Percentiles rank a stretch among this genome's conserved stretches.
Conservation (phyloP, 2,113 vertebrate species). For the Barnardius zonarius region DNA sequence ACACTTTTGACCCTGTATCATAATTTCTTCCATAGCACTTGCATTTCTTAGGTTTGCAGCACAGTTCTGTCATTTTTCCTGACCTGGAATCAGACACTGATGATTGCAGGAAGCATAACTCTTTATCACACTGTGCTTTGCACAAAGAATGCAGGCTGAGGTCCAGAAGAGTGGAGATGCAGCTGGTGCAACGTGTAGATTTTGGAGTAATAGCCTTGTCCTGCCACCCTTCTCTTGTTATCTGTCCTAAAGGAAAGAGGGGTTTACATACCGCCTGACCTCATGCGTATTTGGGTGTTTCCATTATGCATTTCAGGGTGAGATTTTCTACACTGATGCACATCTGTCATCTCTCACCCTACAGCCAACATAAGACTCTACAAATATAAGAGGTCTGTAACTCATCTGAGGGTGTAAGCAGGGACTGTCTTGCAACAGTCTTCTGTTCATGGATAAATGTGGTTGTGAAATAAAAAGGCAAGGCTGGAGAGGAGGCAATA, state of each 20-base stretch:
- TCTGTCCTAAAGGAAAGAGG: background rate
- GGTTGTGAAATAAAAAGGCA: background rate
- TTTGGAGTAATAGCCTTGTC: background rate
- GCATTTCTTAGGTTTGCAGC: background rate
- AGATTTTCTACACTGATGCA: slow-evolving; percentile 4
- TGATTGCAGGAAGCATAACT: background rate
- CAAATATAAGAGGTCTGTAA: background rate
- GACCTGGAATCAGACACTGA: background rate
- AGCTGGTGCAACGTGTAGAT: background rate
- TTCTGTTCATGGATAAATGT: background rate
- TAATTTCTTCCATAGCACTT: slow-evolving; percentile 1
- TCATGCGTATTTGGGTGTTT: background rate
- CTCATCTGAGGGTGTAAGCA: background rate
- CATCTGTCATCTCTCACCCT: background rate
- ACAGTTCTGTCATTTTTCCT: background rate
- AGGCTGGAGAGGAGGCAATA: background rate
- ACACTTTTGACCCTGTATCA: background rate
- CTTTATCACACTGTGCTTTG: background rate
- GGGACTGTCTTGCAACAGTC: background rate
- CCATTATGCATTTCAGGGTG: background rate
- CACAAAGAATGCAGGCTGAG: background rate
- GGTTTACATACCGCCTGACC: background rate
- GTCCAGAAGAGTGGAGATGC: background rate
- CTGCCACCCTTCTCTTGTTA: background rate
- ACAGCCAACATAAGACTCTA: background rate